Conservation (phyloP, 2,888 invertebrate genomes). For the Chirona hameri region DNA sequence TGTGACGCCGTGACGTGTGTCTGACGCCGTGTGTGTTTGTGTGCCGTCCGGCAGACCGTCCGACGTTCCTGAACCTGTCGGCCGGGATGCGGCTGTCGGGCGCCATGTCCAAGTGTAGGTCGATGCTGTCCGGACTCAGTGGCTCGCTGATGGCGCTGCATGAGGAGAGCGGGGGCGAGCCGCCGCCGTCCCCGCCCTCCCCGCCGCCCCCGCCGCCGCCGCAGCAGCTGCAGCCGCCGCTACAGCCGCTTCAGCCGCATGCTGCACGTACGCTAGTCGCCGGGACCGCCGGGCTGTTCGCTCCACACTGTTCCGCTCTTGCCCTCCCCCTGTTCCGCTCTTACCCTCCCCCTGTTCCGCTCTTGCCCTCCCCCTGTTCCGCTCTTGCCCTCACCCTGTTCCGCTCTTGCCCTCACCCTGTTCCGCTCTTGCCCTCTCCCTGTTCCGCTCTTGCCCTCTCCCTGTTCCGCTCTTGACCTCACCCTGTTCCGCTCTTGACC, state of each 20-base stretch:
- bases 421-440: too few species aligned
- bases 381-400: too few species aligned
- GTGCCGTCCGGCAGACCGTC: conserved; percentile 36
- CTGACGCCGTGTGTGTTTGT: neutral
- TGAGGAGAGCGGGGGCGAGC: neutral
- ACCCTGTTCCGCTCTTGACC: too few species aligned
- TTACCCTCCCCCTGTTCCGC: too few species aligned
- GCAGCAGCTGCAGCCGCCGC: neutral
- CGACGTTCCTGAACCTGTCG: conserved; percentile 40
- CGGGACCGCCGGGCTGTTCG: neutral
- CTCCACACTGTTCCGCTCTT: too few species aligned
- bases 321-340: too few species aligned
- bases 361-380: too few species aligned
- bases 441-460: too few species aligned
- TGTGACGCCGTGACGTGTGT: too few species aligned
- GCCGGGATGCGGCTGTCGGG: neutral
- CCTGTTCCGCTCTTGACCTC: too few species aligned
- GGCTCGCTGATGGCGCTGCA: conserved; percentile 25
- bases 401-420: too few species aligned
- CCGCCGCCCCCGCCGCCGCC: neutral
- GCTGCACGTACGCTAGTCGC: neutral
- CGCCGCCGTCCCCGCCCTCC: neutral
- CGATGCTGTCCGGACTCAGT: conserved; percentile 5
- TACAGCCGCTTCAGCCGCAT: neutral
- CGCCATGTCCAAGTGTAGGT: conserved; percentile 28